Base-by-base conservation (phyloP, 2,888 invertebrate genomes). In the Ernsta delagoae region DNA sequence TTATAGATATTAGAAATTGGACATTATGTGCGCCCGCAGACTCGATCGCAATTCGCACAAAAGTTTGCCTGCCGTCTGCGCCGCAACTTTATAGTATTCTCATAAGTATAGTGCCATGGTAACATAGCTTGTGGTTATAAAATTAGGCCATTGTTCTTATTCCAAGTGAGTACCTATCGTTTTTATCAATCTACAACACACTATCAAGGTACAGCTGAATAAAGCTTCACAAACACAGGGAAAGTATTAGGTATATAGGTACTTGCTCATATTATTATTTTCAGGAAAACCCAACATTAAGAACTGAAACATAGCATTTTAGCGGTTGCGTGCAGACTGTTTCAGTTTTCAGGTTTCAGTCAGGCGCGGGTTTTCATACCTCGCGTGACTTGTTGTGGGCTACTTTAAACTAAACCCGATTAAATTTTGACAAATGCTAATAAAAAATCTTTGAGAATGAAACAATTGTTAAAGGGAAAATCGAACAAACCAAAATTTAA, bases 241-340 rank as follows among this genome's bases (percentile, higher is more conserved):
- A n/a, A n/a, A n/a, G n/a, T n/a, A n/a, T n/a, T n/a, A n/a, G n/a
- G n/a, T n/a, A n/a, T n/a, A n/a, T n/a, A n/a, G n/a, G n/a, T 8
- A 41, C 7, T 53, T 9, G 31, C 9, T 24, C 4, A 12, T 9
- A 53, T 61, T n/a, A n/a, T n/a, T n/a, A n/a, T 65, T 45, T n/a
- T 56, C 31, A 56, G 56, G 34, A 64, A 64, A 64, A 3, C n/a
- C 34, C 56, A 7, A 16, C 9, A 24, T 34, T 34, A 45, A 34
- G 9, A 9, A 43, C 8, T 64, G 36, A 59, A 65, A 45, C 39
- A 24, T 34, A 59, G 43, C 12, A 56, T 65, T 57, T 36, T 11
- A 48, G 45, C 11, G 31, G 34, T 66, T 34, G 66, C 66, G 66
- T 66, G 66, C 53, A 53, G 59, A 60, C 66, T 39, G 12, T 9